Evolutionary conservation across 2,113 vertebrate genomes (phyloP), one percentile per base, ranked within the genome.

Genomic region (Scartelaos histophorus): DNA sequence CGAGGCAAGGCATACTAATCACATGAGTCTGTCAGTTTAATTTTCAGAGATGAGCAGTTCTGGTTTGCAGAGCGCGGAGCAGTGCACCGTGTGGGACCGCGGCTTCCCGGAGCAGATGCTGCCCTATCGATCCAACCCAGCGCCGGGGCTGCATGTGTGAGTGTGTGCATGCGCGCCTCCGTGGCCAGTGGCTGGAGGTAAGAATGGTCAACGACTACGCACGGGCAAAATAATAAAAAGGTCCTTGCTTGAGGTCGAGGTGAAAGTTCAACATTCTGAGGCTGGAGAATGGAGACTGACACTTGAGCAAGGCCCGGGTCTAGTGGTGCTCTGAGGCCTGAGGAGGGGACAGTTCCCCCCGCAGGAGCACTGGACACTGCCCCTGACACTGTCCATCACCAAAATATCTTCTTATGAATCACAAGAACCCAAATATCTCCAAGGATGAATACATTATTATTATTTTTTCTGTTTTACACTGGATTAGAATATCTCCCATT

Each of bases 41-140:
- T 93, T 93, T 92, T 89, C 87, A 91, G 88, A 91, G 91, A 93
- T 90, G 89, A 92, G 90, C 91, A 88, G 82, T 81, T 90, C 87
- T 88, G 88, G 85, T 89, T 90, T 87, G 85, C 81, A 85, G 80
- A 81, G 83, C 85, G 87, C 78, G 82, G 79, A 82, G 88, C 87
- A 72, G 82, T 82, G 90, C 85, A 83, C 89, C 88, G 88, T 90
- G 88, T 91, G 92, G 91, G 91, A 93, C 89, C 86, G 83, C 81
- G 82, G 87, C 88, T 87, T 91, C 92, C 91, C 79, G 87, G 80
- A 93, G 88, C 91, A 93, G 93, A 94, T 93, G 92, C 92, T 94
- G 89, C 90, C 89, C 87, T 92, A 92, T 92, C 90, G 90, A 93
- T 92, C 91, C 84, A 83, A 82, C 75, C 84, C 66, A 85, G 82